A percentile compares a stretch with the other conserved stretches of the same genome.
Evolutionary conservation across 2,797 vertebrate genomes (phyloP).

Genomic region (Pantherophis alleghaniensis): DNA sequence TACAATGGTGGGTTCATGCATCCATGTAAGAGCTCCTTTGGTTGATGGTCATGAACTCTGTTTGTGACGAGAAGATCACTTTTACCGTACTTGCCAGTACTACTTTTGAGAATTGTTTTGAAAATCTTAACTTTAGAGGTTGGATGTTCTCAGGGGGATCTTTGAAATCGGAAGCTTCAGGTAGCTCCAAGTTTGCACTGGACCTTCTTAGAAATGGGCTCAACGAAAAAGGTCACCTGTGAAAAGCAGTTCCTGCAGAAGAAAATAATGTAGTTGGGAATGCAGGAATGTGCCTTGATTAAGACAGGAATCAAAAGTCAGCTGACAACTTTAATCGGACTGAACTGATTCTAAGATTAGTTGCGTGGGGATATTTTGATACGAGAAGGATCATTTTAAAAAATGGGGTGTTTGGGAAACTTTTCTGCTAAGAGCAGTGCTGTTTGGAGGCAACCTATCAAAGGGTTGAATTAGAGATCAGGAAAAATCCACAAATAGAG

Average conservation of each 20-base stretch:
- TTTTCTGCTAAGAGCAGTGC: neutral
- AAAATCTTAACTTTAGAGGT: neutral
- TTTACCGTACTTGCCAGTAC: neutral
- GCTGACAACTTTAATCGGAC: neutral
- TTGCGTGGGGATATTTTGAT: neutral
- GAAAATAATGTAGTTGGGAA: neutral
- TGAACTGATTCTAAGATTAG: neutral
- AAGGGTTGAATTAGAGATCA: neutral
- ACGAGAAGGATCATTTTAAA: neutral
- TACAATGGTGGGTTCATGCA: neutral
- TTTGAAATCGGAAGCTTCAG: neutral
- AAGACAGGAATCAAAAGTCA: neutral
- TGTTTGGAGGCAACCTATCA: neutral
- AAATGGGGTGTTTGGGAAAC: neutral
- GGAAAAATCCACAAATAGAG: no score
- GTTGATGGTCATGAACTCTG: neutral
- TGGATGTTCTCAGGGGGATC: neutral
- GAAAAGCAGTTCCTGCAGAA: neutral
- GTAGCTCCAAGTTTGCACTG: neutral
- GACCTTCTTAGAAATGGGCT: neutral
- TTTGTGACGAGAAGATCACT: neutral
- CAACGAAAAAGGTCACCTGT: neutral
- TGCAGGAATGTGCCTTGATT: neutral
- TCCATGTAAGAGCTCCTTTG: neutral
- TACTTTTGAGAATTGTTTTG: neutral